These are phyloP conservation scores for Oikopleura dioica DNA, from an alignment of 23 tunicate genomes.

Conservation along the genomic window DNA sequence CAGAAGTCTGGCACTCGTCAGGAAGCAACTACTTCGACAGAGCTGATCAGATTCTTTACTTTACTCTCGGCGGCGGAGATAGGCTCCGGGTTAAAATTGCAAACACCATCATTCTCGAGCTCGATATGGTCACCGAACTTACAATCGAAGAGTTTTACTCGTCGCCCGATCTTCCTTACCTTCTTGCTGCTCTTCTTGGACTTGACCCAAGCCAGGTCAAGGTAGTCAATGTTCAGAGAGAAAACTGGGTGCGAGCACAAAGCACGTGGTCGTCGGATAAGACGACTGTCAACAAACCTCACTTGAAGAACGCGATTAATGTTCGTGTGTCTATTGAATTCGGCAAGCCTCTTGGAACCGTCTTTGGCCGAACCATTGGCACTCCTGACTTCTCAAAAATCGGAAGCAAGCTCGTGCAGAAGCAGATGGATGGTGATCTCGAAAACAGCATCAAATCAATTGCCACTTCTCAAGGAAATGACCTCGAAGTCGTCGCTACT, in stretches of 20 bases:
- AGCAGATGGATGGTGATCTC: neutral
- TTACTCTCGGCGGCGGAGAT: neutral
- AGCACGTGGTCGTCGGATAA: neutral
- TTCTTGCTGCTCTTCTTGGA: neutral
- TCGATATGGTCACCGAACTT: neutral
- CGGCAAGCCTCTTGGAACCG: neutral
- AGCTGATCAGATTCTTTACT: neutral
- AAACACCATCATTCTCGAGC: neutral
- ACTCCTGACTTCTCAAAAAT: neutral
- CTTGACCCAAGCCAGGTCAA: neutral
- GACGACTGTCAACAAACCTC: neutral
- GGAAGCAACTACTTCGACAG: neutral
- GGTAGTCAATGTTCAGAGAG: neutral
- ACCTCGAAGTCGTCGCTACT: neutral
- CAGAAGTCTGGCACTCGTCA: neutral
- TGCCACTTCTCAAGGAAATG: neutral
- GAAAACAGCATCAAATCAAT: neutral
- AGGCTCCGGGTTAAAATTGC: neutral
- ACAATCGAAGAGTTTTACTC: neutral
- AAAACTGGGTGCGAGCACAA: neutral
- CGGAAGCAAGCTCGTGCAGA: neutral
- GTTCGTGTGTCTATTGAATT: neutral
- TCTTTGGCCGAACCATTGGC: neutral
- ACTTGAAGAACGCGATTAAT: neutral
- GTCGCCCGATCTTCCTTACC: neutral